Evolutionary conservation across 2,888 invertebrate species (phyloP).

Genomic region (Drosophila tripunctata): DNA sequence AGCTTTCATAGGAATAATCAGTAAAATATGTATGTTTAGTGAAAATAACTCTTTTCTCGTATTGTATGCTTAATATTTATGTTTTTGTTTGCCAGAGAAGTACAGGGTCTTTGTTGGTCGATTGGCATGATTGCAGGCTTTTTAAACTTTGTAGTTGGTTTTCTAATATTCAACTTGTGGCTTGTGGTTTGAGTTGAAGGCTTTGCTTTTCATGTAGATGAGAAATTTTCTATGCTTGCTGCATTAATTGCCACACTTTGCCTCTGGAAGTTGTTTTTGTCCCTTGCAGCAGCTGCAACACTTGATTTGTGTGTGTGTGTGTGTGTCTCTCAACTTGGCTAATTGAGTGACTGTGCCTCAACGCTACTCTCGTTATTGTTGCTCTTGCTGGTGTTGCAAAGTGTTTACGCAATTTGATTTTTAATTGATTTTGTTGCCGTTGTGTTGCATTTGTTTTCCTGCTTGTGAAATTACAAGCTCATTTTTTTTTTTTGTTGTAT

Average conservation of each 20-base stretch:
- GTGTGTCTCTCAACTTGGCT: conserved; percentile 7
- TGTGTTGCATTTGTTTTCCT: conserved; percentile 48
- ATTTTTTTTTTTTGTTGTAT: no score
- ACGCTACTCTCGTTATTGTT: background rate
- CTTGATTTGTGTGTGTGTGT: conserved; percentile 16
- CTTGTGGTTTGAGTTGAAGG: conserved; percentile 1
- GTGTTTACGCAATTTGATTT: conserved; percentile 48
- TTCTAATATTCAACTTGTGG: no score
- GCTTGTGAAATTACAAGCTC: conserved; percentile 62
- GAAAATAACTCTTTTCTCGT: no score
- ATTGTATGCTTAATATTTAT: no score
- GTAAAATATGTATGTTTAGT: no score
- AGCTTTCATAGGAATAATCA: no score
- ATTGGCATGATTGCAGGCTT: background rate
- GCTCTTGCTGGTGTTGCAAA: conserved; percentile 5
- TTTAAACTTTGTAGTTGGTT: background rate
- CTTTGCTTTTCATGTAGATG: background rate
- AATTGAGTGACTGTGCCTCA: conserved; percentile 9
- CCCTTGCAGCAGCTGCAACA: conserved; percentile 3
- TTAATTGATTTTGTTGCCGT: conserved; percentile 42
- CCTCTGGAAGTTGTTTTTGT: no score
- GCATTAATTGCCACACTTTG: conserved; percentile 1
- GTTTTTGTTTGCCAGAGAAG: no score
- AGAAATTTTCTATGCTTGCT: background rate
- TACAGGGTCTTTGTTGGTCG: background rate